Evolutionary conservation across 2,113 vertebrate species (phyloP), one percentile per base, ranked within the genome.

Genomic region (Sciurus niger): DNA sequence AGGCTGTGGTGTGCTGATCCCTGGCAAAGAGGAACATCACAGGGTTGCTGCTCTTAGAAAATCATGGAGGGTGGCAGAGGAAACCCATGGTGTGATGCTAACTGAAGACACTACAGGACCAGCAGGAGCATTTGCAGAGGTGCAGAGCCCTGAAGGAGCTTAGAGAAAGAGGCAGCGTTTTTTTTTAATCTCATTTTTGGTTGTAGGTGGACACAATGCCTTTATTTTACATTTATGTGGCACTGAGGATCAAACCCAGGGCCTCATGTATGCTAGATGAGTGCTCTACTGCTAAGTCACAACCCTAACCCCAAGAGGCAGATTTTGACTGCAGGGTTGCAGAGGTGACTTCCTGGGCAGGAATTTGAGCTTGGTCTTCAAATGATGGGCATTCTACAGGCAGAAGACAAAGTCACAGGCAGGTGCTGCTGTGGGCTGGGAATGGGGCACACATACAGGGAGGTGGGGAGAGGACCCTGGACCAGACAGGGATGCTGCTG

Each of bases 401-500:
- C 67, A 53, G 25, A 18, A 51, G 17, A 6, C 67, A 5, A 51
- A 37, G 48, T 22, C 8, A 65, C 22, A 6, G 1, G 24, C 7
- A 14, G 24, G 58, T 37, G 58, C 43, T 25, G 55, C 4, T 43
- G 14, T 6, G 53, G 34, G 34, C 16, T 37, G 40, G 74, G 68
- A 25, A 8, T 5, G 40, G 76, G 68, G 40, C 6, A 0, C 53
- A 0, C 0, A 20, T 18, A 9, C 5, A 37, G 46, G 28, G 77
- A 65, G 17, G 43, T 24, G 2, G 34, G 51, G 32, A 40, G 24
- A 22, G 7, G 40, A 32, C 68, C 74, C 30, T 28, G 46, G 78
- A 22, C 17, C 76, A 60, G 55, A 68, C 28, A 10, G 48, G 30
- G 46, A 58, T 11, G 7, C 53, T 10, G 46, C 16, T 1, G 46